phyloP scores from a whole-genome alignment of 2,113 vertebrate genomes.

The Scomber japonicus region DNA sequence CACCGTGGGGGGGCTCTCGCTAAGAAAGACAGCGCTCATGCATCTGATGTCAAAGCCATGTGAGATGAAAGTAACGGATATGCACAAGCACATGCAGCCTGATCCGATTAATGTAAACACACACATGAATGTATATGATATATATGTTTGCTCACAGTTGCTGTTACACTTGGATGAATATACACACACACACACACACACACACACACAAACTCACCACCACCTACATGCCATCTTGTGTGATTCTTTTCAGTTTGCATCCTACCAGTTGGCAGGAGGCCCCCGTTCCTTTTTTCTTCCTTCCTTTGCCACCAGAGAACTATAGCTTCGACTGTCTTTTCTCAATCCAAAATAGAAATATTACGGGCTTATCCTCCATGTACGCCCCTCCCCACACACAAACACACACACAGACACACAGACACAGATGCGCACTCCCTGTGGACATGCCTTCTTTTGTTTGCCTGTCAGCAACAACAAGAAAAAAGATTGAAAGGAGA shows the following conservation, averaged over 20 bases:
- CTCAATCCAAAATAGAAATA: conserved; percentile 69
- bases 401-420: conserved; percentile 13
- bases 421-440: conserved; percentile 21
- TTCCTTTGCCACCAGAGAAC: conserved; percentile 46
- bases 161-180: conserved; percentile 13
- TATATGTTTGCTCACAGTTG: conserved; percentile 18
- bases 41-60: not conserved
- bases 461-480: conserved; percentile 50
- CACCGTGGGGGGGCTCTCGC: conserved; percentile 30
- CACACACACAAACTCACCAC: conserved; percentile 2
- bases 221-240: conserved; percentile 65
- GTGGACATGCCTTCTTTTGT: conserved; percentile 60
- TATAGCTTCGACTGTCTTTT: conserved; percentile 31
- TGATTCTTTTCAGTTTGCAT: conserved; percentile 56
- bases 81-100: conserved; percentile 5
- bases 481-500: conserved; percentile 27
- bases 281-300: conserved; percentile 46
- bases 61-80: conserved; percentile 33
- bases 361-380: conserved; percentile 74
- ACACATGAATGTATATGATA: not conserved
- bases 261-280: conserved; percentile 59
- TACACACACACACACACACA: conserved; percentile 19
- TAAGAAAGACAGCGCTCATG: conserved; percentile 37
- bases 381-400: conserved; percentile 50
- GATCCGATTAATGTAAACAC: not conserved